Conservation (phyloP, 2,797 vertebrate species). For the Myoxocephalus aenaeus region DNA sequence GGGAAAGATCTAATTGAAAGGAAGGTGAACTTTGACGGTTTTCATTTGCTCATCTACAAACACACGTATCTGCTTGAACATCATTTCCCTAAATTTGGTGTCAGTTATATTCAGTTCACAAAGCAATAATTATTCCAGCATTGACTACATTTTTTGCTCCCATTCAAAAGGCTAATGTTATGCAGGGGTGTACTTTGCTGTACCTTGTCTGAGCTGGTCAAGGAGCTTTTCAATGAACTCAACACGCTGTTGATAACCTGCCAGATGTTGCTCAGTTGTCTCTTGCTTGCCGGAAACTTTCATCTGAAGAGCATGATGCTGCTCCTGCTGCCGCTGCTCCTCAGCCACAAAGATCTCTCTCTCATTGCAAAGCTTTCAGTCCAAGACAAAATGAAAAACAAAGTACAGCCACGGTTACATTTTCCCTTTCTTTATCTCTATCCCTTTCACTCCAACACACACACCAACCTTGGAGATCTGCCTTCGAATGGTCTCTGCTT, state of each 20-base stretch:
- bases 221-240: slow-evolving; percentile 20
- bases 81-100: neutral
- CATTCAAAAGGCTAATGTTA: neutral
- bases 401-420: neutral
- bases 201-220: slow-evolving; percentile 19
- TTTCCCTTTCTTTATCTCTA: neutral
- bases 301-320: neutral
- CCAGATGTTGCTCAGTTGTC: slow-evolving; percentile 5
- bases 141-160: neutral
- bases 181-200: neutral
- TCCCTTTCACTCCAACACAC: neutral
- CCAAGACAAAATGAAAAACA: slow-evolving; percentile 5
- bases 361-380: slow-evolving; percentile 18
- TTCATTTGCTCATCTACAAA: neutral
- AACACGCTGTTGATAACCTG: neutral
- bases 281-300: slow-evolving; percentile 21
- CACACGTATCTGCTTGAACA: no score
- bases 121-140: neutral
- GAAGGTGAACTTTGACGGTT: neutral
- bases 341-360: slow-evolving; percentile 3
- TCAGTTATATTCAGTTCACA: neutral
- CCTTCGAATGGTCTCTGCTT: neutral
- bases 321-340: slow-evolving; percentile 3
- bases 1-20: neutral
- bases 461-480: slow-evolving; percentile 30